Evolutionary conservation across 2,888 invertebrate species (phyloP), one percentile per base, ranked within the genome.

Genomic region (Coenonympha glycerion): DNA sequence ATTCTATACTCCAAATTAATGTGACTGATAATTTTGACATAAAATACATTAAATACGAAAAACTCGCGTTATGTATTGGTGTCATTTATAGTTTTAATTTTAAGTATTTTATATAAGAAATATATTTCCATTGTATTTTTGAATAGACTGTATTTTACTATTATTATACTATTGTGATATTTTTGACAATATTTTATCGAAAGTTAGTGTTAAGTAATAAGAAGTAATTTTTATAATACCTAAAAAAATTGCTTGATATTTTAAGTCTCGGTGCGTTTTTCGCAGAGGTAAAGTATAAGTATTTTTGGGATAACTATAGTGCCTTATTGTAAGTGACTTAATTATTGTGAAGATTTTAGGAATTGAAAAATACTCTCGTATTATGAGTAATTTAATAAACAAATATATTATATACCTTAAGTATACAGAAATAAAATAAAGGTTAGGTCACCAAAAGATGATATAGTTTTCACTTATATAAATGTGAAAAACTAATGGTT

Each of bases 101-200:
- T 36, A 33, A 30, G 11, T 30, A 30, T 30, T 30, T n/a, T n/a
- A n/a, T n/a, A n/a, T n/a, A n/a, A n/a, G n/a, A n/a, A n/a, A n/a
- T n/a, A n/a, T n/a, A n/a, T n/a, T n/a, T n/a, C n/a, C n/a, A n/a
- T n/a, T n/a, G n/a, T n/a, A n/a, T n/a, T n/a, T n/a, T n/a, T 13
- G 4, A 15, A 39, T 24, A 24, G 39, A 24, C 39, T 39, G 39
- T 39, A 39, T 39, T 39, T 39, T 39, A 24, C 11, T 8, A 39
- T 15, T 24, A 39, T 39, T 39, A 24, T 39, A n/a, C n/a, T n/a
- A 39, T 39, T 39, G 39, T 39, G 39, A 39, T 39, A 39, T 39
- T 39, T 39, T 37, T 39, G 22, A 39, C 39, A n/a, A n/a, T n/a
- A 39, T 24, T 39, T 22, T 39, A 24, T 24, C 9, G 22, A 37